Base-by-base conservation (phyloP, 2,888 invertebrate species). In the Chrysolina haemoptera region DNA sequence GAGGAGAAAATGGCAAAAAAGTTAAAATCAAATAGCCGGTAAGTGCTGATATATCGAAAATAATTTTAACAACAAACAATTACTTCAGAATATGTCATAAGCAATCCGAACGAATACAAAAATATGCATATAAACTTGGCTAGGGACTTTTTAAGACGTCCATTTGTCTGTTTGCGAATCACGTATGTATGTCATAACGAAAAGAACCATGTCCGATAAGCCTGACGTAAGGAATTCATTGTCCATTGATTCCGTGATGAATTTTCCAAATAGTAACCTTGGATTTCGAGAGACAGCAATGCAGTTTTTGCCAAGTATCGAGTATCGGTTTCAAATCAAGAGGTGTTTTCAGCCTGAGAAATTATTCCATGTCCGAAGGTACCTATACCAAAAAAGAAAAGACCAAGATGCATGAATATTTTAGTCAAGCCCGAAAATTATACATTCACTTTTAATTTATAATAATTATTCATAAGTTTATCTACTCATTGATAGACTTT, bases 221-320 rank as follows among this genome's bases (percentile, higher is more conserved):
- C 53, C 53, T 53, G 53, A 53, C 53, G 53, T 53, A 53, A 53
- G 53, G 53, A 53, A 53, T 53, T 53, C 53, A 53, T 53, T 53
- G 53, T 53, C 53, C 53, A 53, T 4, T 20, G 53, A 53, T 53
- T 53, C 12, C 53, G 53, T 53, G 53, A 53, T 53, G 12, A 53
- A 53, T 53, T 53, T 53, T 53, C 53, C 53, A 53, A 53, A 53
- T 53, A 53, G 53, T 53, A 53, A 20, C 53, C 53, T 53, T 53
- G 53, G 53, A 53, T 22, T 53, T 53, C 53, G 9, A 16, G 8
- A 53, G 50, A 16, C 53, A 18, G 53, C 20, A 5, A 53, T 53
- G 53, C 53, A 53, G 20, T 53, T 53, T 53, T 53, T 20, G 14
- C 53, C 11, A 22, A 20, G 20, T 20, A 16, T 53, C 53, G 18